phyloP scores from a whole-genome alignment of 37 sponge, comb jelly and placozoan genomes.

The Diacarnus erythraeanus region DNA sequence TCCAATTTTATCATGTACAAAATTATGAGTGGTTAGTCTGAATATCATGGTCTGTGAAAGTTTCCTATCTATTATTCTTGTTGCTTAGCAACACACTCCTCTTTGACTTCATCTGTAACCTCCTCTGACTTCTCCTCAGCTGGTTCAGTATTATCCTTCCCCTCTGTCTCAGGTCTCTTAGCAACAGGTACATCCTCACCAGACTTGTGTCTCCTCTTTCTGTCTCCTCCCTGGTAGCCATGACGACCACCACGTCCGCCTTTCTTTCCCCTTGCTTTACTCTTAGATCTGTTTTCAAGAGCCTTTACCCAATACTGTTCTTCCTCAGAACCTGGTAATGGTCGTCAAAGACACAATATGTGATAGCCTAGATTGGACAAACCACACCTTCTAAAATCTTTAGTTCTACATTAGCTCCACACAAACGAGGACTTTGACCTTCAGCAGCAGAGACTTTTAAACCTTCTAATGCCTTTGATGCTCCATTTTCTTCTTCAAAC shows the following conservation, averaged over 20 bases:
- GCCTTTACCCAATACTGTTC: slow-evolving; percentile 48
- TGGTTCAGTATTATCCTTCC: neutral
- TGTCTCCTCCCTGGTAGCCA: neutral
- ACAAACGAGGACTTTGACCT: slow-evolving; percentile 19
- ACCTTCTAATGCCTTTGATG: slow-evolving; percentile 54
- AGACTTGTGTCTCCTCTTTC: slow-evolving; percentile 2
- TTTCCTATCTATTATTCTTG: too few species aligned
- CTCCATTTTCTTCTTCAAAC: slow-evolving; percentile 63
- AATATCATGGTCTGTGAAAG: too few species aligned
- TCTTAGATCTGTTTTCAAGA: slow-evolving; percentile 5
- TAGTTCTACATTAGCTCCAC: slow-evolving; percentile 45
- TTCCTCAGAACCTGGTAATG: slow-evolving; percentile 49
- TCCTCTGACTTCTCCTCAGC: neutral
- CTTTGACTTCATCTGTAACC: neutral
- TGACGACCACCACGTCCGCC: slow-evolving; percentile 5
- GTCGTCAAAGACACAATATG: slow-evolving; percentile 1
- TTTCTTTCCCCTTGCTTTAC: slow-evolving; percentile 16
- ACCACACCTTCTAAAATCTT: slow-evolving; percentile 67
- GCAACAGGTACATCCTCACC: slow-evolving; percentile 2
- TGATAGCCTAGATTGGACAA: neutral
- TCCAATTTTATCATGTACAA: too few species aligned
- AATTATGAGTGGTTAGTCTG: too few species aligned
- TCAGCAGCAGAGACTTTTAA: slow-evolving; percentile 19
- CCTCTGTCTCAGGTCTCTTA: slow-evolving; percentile 10
- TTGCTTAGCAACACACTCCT: too few species aligned